Conservation (phyloP, 2,888 invertebrate species). For the Pseudeuparius sepicola region DNA sequence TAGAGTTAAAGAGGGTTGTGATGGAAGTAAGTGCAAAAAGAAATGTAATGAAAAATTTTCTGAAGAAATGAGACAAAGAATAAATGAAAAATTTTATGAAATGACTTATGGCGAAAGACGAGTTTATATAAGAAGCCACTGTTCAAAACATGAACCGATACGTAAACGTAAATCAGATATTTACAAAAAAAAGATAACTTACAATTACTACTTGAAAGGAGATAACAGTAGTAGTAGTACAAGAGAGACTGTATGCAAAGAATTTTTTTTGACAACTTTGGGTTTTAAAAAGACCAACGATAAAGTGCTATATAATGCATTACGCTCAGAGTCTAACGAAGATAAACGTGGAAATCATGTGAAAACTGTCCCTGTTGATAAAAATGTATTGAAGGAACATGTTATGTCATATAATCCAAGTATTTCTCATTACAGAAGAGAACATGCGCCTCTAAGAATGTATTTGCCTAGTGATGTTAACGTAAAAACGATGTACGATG, state of each 20-base stretch:
- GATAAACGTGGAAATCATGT: conserved; percentile 9
- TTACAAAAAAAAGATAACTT: conserved; percentile 14
- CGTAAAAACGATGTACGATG: conserved; percentile 12
- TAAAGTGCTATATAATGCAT: too few relatives aligned
- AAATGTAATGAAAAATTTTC: conserved; percentile 15
- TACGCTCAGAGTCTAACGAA: too few relatives aligned
- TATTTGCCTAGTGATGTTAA: conserved; percentile 16
- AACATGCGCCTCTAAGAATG: conserved; percentile 14
- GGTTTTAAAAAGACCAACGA: conserved; percentile 15
- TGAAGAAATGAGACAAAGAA: conserved; percentile 11
- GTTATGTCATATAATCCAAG: conserved; percentile 15
- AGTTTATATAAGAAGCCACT: conserved; percentile 15
- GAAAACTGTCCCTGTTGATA: conserved; percentile 15
- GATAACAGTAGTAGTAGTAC: conserved; percentile 8
- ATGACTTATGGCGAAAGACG: conserved; percentile 13
- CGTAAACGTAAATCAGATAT: conserved; percentile 12
- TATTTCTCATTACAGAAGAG: conserved; percentile 18
- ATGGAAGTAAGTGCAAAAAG: conserved; percentile 15
- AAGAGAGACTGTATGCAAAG: conserved; percentile 13
- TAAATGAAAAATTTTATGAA: conserved; percentile 15
- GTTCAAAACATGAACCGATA: conserved; percentile 14
- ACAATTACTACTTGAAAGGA: conserved; percentile 13
- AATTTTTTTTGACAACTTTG: conserved; percentile 12
- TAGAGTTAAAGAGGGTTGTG: conserved; percentile 11
- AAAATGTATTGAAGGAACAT: conserved; percentile 13